Evolutionary conservation across 2,113 vertebrate species (phyloP).

Genomic region (Thalassarche chlororhynchos): DNA sequence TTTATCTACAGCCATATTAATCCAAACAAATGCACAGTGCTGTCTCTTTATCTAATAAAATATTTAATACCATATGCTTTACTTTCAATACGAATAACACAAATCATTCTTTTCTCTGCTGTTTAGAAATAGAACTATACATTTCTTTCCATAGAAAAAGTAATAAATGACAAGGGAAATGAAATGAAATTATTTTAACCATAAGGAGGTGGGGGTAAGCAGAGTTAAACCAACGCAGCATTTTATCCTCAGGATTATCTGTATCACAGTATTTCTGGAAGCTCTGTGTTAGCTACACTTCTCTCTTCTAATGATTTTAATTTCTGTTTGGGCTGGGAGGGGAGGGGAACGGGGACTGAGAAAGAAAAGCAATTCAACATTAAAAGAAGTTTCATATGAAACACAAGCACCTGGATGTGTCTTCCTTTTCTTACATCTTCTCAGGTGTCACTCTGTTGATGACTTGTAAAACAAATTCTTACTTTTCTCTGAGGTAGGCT

Average conservation of each 20-base stretch:
- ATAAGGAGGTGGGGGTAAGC: not conserved
- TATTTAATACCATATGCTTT: not conserved
- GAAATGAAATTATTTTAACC: not conserved
- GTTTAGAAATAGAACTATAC: not conserved
- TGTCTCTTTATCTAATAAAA: not conserved
- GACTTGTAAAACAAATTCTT: not conserved
- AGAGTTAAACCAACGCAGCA: not conserved
- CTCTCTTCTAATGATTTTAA: not conserved
- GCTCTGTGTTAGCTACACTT: not conserved
- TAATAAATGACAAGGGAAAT: not conserved
- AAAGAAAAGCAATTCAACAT: not conserved
- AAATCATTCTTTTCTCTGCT: not conserved
- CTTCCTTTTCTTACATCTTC: not conserved
- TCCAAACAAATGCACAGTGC: not conserved
- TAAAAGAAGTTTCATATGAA: not conserved
- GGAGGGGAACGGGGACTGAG: not conserved
- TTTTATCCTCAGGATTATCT: not conserved
- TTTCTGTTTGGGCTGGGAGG: not conserved
- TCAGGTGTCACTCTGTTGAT: not conserved
- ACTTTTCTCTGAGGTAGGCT: not conserved
- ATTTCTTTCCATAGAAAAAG: not conserved
- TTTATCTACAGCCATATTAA: not conserved
- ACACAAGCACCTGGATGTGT: not conserved
- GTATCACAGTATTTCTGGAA: not conserved
- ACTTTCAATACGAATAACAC: not conserved